Percentiles rank a stretch among this genome's conserved stretches.
These are phyloP conservation scores for Bemisia tabaci DNA, from an alignment of 1,140 invertebrate species.

Conservation along the genomic window DNA sequence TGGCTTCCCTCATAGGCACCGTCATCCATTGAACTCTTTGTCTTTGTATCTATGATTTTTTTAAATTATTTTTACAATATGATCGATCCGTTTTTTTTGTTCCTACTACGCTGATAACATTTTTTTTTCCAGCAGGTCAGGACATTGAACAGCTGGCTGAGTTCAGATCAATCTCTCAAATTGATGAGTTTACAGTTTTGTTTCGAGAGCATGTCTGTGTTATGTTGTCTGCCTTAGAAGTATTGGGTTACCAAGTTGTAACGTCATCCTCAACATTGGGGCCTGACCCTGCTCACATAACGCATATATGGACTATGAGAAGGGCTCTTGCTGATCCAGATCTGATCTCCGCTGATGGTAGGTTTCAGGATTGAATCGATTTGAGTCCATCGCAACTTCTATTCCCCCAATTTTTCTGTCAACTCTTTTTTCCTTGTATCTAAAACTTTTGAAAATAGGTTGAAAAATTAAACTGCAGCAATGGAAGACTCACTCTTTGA, in stretches of 20 bases:
- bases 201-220: slow-evolving; percentile 75
- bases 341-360: slow-evolving; percentile 21
- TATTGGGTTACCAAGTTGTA: slow-evolving; percentile 71
- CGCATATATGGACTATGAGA: slow-evolving; percentile 85
- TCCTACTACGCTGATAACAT: slow-evolving; percentile 1
- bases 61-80: too few relatives aligned
- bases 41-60: too few relatives aligned
- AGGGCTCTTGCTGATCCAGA: slow-evolving; percentile 73
- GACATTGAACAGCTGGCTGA: slow-evolving; percentile 65
- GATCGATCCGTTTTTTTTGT: slow-evolving; percentile 15
- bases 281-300: slow-evolving; percentile 74
- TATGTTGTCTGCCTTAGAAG: slow-evolving; percentile 68
- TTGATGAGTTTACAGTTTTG: slow-evolving; percentile 62
- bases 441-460: too few relatives aligned
- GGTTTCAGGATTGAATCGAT: too few relatives aligned
- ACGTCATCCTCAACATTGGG: slow-evolving; percentile 68
- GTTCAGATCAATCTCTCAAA: slow-evolving; percentile 65
- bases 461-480: too few relatives aligned
- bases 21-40: too few relatives aligned
- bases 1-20: too few relatives aligned
- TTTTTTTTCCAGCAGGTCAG: slow-evolving; percentile 39
- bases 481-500: too few relatives aligned
- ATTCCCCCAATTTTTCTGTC: too few relatives aligned
- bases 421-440: too few relatives aligned
- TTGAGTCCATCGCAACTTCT: too few relatives aligned